Evolutionary conservation across 1,140 invertebrate species (phyloP), one percentile per base, ranked within the genome.

Genomic region (Zophobas atratus): DNA sequence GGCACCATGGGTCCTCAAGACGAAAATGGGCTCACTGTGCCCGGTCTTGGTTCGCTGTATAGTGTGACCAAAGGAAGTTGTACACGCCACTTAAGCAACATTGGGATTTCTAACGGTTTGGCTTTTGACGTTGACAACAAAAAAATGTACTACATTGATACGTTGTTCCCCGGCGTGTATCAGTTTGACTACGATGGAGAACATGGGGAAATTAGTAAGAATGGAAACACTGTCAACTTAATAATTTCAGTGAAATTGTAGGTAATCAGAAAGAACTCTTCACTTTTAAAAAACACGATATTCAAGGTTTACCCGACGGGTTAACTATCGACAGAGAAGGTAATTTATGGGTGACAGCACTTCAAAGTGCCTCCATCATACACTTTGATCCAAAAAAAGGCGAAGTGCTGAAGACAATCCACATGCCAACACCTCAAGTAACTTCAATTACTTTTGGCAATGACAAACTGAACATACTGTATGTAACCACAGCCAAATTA

Each of bases 131-230:
- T 41, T 2, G 38, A 79, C 8, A 20, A 56, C 70, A 90, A 90
- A 32, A 91, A 90, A 8, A 91, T 95, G 87, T 95, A 94, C 85
- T 95, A 92, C 83, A 92, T 93, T 1, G 93, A 95, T 84, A 91
- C 93, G 1, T 43, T 77, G 36, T 91, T 91, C 6, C 87, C 86
- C 39, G 87, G 89, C 78, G 88, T 95, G 60, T 89, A 90, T 70
- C 89, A 89, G 35, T 96, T 70, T 41, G 80, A 96, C 84, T 96
- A 92, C 81, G 90, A 96, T 81, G 86, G 92, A 1, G 86, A 89
- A 2, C 90, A 87, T 3, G 93, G 93, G 34, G 85, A 88, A 4
- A 90, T 93, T 60, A 87, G 93, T 93, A 86, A 90, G 91, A 20
- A 39, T 77, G 6, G 53, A 38, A 53, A 34, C 38, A 35, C 20